Evolutionary conservation across 2,113 vertebrate genomes (phyloP).

Genomic region (Limnothrissa miodon): DNA sequence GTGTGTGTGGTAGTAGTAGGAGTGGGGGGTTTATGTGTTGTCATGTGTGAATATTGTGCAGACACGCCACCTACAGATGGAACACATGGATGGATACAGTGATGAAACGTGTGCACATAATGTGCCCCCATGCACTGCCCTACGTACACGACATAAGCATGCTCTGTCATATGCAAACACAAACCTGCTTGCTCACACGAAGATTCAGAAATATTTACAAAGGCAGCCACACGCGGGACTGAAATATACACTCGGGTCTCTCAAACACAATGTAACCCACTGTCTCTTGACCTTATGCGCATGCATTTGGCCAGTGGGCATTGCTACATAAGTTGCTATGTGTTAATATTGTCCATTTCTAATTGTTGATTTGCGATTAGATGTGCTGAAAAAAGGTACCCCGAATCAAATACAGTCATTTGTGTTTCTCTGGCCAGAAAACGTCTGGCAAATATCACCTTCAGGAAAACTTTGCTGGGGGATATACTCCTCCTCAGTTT

Average conservation of each 20-base stretch:
- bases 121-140: background rate
- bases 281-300: background rate
- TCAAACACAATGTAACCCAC: background rate
- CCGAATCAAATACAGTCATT: background rate
- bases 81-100: slow-evolving; percentile 54
- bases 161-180: background rate
- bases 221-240: background rate
- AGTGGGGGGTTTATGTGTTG: slow-evolving; percentile 63
- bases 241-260: background rate
- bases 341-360: no score
- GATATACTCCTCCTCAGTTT: background rate
- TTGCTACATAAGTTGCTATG: no score
- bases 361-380: background rate
- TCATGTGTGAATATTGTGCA: slow-evolving; percentile 76
- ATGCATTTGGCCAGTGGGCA: no score
- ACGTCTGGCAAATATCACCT: background rate
- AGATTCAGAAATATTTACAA: background rate
- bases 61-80: slow-evolving; percentile 81
- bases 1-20: slow-evolving; percentile 21
- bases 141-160: background rate
- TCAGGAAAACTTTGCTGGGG: background rate
- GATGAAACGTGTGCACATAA: slow-evolving; percentile 18
- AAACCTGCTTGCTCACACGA: background rate
- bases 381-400: background rate
- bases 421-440: background rate